Conservation (phyloP, 2,113 vertebrate species). For the Butorides virescens region DNA sequence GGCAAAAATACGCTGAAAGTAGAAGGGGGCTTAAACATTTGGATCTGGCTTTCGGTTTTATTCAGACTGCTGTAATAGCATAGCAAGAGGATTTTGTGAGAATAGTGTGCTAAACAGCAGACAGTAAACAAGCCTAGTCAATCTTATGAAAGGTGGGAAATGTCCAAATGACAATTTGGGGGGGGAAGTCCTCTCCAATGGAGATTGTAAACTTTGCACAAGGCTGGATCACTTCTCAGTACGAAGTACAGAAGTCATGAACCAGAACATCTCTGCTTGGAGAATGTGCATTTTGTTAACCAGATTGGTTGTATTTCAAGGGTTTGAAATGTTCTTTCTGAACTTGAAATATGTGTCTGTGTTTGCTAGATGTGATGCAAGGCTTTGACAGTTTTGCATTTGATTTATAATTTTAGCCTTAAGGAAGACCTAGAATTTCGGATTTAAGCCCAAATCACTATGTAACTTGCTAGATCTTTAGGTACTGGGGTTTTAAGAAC, state of each 20-base stretch:
- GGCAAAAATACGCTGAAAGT: not conserved
- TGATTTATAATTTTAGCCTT: not conserved
- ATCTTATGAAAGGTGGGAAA: not conserved
- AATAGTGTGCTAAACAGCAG: not conserved
- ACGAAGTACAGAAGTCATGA: not conserved
- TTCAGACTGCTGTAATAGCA: not conserved
- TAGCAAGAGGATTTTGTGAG: not conserved
- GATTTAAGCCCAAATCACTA: not conserved
- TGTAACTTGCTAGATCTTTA: not conserved
- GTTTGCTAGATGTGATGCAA: not conserved
- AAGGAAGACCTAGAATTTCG: not conserved
- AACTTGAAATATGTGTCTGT: not conserved
- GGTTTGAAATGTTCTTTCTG: not conserved
- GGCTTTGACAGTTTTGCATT: not conserved
- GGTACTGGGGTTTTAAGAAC: accelerated
- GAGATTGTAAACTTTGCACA: not conserved
- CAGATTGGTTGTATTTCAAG: not conserved
- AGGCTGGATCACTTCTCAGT: not conserved
- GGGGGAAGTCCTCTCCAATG: not conserved
- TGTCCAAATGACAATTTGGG: not conserved
- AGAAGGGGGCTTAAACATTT: not conserved
- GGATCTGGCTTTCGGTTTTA: not conserved
- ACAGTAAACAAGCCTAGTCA: not conserved
- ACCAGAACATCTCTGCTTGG: not conserved
- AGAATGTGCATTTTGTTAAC: not conserved